Evolutionary conservation across 2,113 vertebrate genomes (phyloP).

Genomic region (Crotalus horridus): DNA sequence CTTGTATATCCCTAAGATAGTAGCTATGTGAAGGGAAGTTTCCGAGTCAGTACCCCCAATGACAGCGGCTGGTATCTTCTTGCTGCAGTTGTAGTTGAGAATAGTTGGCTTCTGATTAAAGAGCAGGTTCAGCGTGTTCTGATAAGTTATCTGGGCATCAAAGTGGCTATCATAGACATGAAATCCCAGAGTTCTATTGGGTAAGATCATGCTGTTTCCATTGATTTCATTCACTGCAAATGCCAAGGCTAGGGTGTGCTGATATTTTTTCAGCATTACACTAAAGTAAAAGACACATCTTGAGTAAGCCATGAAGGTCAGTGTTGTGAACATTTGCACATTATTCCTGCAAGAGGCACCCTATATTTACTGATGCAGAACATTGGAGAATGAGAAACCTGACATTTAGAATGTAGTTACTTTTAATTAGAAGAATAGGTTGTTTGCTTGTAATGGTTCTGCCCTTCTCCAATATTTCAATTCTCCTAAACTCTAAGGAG

Average conservation of each 20-base stretch:
- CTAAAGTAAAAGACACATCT: background rate
- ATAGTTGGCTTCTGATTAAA: background rate
- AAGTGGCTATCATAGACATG: conserved; percentile 1
- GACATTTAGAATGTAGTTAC: background rate
- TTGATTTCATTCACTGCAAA: conserved; percentile 13
- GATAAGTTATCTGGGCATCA: background rate
- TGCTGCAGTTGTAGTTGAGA: background rate
- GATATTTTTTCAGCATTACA: background rate
- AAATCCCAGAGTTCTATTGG: background rate
- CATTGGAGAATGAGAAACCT: background rate
- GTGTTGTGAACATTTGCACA: background rate
- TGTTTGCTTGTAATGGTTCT: background rate
- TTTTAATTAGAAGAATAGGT: background rate
- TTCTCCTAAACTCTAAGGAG: background rate
- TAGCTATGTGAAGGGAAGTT: background rate
- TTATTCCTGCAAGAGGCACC: background rate
- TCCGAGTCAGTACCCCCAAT: background rate
- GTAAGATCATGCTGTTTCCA: background rate
- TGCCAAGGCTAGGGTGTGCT: background rate
- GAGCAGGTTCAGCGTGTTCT: background rate
- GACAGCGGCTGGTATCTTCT: background rate
- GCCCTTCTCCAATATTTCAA: background rate
- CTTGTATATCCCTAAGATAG: background rate
- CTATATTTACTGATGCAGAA: background rate
- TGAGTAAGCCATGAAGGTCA: background rate